Evolutionary conservation across 2,113 vertebrate genomes (phyloP), one percentile per base, ranked within the genome.

Genomic region (Prochilodus magdalenae): DNA sequence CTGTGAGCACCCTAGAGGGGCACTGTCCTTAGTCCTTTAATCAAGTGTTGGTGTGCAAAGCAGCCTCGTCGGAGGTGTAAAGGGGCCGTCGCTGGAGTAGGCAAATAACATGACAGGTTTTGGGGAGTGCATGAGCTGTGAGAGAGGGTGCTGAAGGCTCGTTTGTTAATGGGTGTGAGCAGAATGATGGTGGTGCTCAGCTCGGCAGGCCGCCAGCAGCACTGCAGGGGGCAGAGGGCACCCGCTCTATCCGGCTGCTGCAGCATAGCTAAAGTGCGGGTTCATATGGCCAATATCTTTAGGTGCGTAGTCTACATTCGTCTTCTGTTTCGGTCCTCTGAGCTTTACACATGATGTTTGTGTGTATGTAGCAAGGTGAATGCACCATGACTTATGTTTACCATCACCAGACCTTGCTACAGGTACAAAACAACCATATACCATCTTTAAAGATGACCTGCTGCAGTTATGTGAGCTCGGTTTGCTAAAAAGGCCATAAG

Each of bases 1-100:
- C 80, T 66, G n/a, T 67, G 72, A 73, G 73, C 72, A 59, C 63
- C 80, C 73, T 70, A 47, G 73, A 70, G 73, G 33, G 63, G 27
- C 26, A 67, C 63, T 75, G 63, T 82, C 63, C 53, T 75, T 55
- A 29, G 12, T 60, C 26, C 26, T 75, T 20, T n/a, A 69, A 75
- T 82, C 73, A 82, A 26, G 47, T 59, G 49, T 57, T 44, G 73
- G 59, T 81, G 79, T 75, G 62, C 62, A 75, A 75, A 70, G 63
- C 51, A 75, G 55, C 53, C 63, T 75, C 36, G 60, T 65, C 59
- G 24, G 49, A 44, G 24, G 26, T 44, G 29, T 66, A 74, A 66
- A 73, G 47, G 65, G 71, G 71, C 59, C n/a, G 67, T 29, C 26
- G 18, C 29, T 70, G 1, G 5, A 66, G 49, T 12, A 44, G 49